A percentile compares a stretch with the other conserved stretches of the same genome.
Evolutionary conservation across 2,113 vertebrate species (phyloP).

Genomic region (Malaclemys terrapin): DNA sequence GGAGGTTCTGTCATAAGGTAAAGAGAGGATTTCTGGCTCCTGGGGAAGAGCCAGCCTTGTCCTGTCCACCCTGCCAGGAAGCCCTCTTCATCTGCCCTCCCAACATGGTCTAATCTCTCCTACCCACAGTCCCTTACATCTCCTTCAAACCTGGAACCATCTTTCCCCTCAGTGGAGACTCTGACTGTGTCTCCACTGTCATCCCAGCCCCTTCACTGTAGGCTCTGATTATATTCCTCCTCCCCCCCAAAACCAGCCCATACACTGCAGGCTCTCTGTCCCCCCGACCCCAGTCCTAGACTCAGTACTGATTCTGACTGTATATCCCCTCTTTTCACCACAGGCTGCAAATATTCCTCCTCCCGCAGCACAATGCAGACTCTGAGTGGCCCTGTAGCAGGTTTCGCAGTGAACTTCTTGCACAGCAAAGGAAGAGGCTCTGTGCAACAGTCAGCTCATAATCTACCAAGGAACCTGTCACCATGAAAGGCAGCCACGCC

Average conservation of each 20-base stretch:
- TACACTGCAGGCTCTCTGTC: not conserved
- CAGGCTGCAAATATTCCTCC: not conserved
- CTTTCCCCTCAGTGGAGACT: not conserved
- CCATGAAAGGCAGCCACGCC: not conserved
- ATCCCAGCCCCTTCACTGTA: not conserved
- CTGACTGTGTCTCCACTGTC: no score
- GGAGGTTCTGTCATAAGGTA: not conserved
- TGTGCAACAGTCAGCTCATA: fast-evolving
- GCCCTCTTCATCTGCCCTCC: not conserved
- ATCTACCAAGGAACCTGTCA: not conserved
- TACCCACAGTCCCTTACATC: not conserved
- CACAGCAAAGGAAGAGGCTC: not conserved
- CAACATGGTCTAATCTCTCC: not conserved
- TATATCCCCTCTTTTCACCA: not conserved
- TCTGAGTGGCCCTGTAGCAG: not conserved
- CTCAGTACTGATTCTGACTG: not conserved
- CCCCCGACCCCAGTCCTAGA: fast-evolving
- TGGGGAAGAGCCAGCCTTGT: not conserved
- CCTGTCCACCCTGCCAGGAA: not conserved
- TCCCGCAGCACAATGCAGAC: fast-evolving
- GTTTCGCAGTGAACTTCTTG: not conserved
- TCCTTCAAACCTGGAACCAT: not conserved
- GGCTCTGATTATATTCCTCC: not conserved
- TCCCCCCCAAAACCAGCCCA: not conserved
- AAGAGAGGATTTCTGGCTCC: not conserved